phyloP scores from a whole-genome alignment of 2,888 invertebrate species.

The Erebia ligea region DNA sequence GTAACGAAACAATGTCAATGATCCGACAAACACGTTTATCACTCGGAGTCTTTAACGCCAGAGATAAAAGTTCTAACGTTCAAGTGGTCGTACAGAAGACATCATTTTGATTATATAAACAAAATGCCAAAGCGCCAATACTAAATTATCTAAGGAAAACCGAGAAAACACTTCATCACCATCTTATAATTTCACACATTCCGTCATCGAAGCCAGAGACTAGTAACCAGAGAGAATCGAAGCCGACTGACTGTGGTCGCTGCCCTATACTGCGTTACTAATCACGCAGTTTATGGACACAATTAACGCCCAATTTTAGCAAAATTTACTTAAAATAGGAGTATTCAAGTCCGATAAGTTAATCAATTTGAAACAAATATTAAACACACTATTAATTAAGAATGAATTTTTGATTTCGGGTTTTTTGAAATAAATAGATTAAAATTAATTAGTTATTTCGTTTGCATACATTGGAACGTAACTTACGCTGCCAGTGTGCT shows the following conservation, averaged over 20 bases:
- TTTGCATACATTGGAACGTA: background rate
- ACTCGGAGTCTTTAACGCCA: constrained; percentile 56
- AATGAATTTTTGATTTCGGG: background rate
- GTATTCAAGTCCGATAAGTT: background rate
- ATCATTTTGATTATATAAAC: constrained; percentile 54
- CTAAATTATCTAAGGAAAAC: constrained; percentile 54
- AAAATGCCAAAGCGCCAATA: constrained; percentile 55
- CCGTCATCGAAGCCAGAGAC: constrained; percentile 82
- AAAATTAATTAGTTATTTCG: background rate
- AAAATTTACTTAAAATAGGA: background rate
- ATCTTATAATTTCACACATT: constrained; percentile 81
- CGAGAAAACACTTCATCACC: constrained; percentile 77
- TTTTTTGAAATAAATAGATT: background rate
- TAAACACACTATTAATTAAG: background rate
- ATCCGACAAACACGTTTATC: constrained; percentile 71
- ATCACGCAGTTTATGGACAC: constrained; percentile 46
- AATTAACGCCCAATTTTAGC: background rate
- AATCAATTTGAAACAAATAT: background rate
- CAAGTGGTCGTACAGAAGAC: constrained; percentile 49
- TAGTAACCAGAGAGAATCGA: too few relatives aligned
- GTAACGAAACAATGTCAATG: constrained; percentile 80
- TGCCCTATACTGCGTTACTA: constrained; percentile 64
- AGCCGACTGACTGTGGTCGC: constrained; percentile 77
- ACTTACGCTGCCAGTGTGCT: background rate
- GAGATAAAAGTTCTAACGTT: constrained; percentile 46